Base-by-base conservation (phyloP, 2,888 invertebrate species). In the Scrobipalpa atriplicella region DNA sequence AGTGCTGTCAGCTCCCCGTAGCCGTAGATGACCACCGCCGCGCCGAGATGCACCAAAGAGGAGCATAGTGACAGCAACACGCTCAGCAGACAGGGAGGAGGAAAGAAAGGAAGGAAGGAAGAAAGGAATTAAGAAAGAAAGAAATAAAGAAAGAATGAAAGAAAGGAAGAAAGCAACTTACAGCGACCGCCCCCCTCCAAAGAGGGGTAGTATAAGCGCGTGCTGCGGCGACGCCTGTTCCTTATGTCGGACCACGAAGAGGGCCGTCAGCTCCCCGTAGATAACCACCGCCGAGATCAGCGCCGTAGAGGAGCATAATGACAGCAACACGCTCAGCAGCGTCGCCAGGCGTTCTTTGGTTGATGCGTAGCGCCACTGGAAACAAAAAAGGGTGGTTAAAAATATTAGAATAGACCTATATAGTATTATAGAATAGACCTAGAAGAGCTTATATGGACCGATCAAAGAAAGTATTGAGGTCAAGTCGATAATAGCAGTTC, bases 1-100 rank as follows among this genome's bases (percentile, higher is more conserved):
- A 94, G 84, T 19, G 94, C 90, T 0, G 95, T 94, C 64, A 95
- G 89, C 79, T 94, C 94, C 0, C 95, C 95, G 83, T 95, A 95
- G 51, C n/a, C n/a, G n/a, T n/a, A n/a, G n/a, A 93, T 85, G 60
- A 94, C 90, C 43, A 95, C 93, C 69, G 94, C 94, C n/a, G 90
- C 82, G 43, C 95, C 93, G 65, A 90, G 82, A 11, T 87, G 90
- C 61, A 81, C 75, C 0, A n/a, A n/a, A n/a, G 93, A 83, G 68
- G 85, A 81, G 2, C 76, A n/a, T 73, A 79, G 78, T 0, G 81
- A 83, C 16, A 82, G 69, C 16, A 75, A 3, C 19, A 81, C 84
- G 19, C 87, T 85, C 13, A 41, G 2, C 47, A 47, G 47, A 1
- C n/a, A n/a, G 11, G 5, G 1, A 47, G n/a, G 6, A 47, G n/a